Percentiles rank a stretch among this genome's conserved stretches.
phyloP scores from a whole-genome alignment of 1,140 invertebrate genomes.

The Ceratosolen fusciceps region DNA sequence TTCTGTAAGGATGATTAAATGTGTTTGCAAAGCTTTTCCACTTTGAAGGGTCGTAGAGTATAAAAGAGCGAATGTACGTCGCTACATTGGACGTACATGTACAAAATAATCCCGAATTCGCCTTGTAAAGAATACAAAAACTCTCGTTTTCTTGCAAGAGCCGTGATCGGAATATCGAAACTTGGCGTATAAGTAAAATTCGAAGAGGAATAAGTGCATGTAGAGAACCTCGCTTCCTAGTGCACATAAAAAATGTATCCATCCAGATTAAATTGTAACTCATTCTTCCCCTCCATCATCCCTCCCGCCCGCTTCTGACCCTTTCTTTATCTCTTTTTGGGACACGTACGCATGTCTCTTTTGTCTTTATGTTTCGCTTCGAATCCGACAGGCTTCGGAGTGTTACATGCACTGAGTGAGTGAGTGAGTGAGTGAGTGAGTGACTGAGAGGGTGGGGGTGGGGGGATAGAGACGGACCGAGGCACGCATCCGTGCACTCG shows the following conservation, averaged over 20 bases:
- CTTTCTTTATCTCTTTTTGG: not conserved
- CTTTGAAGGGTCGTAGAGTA: no score
- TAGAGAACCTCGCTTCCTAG: not conserved
- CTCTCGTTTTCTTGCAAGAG: not conserved
- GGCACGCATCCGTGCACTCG: not conserved
- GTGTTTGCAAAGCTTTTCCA: no score
- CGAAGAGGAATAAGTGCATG: not conserved
- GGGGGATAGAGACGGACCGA: no score
- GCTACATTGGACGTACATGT: not conserved
- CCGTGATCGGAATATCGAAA: not conserved
- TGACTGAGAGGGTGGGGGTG: no score
- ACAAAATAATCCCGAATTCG: not conserved
- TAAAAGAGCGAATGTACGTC: no score
- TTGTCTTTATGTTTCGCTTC: no score
- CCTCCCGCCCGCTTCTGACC: not conserved
- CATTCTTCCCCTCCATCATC: not conserved
- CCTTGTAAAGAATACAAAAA: not conserved
- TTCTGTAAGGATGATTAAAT: no score
- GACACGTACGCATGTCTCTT: no score
- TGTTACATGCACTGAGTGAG: no score
- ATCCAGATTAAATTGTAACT: constrained; percentile 32
- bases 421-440: no score
- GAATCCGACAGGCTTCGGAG: no score
- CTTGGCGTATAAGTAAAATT: not conserved
- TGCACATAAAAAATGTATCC: constrained; percentile 22